These are phyloP conservation scores for Cataglyphis cursor DNA, from an alignment of 2,888 invertebrate species.

Conservation along the genomic window DNA sequence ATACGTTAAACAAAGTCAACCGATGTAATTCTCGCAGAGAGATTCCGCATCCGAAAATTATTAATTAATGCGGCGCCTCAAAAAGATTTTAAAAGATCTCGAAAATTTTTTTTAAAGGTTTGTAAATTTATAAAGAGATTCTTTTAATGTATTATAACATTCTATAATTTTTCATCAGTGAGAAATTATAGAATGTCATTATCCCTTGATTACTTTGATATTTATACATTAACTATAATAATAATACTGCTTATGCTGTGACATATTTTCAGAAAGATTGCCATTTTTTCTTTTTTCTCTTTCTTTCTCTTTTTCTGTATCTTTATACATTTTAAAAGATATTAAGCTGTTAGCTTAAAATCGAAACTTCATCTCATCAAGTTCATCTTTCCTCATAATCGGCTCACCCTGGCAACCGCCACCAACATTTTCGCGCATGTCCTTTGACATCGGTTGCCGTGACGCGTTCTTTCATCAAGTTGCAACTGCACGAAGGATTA, in stretches of 20 bases:
- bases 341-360: conserved; percentile 12
- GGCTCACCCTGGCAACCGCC: not conserved
- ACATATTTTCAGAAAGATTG: not conserved
- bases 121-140: not conserved
- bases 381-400: not conserved
- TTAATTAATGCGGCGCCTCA: not conserved
- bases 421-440: not conserved
- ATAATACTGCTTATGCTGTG: not conserved
- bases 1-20: conserved; percentile 16
- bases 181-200: not conserved
- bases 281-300: not conserved
- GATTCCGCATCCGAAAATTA: conserved; percentile 18
- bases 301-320: not conserved
- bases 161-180: not conserved
- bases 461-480: conserved; percentile 38
- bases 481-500: conserved; percentile 29
- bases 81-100: not conserved
- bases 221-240: not conserved
- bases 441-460: not conserved
- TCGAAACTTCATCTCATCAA: not conserved
- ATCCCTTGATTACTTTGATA: not conserved
- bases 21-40: conserved; percentile 17
- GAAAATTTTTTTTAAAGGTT: not conserved
- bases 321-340: not conserved
- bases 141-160: not conserved